phyloP scores from a whole-genome alignment of 2,888 invertebrate genomes.

The Noctua janthe region DNA sequence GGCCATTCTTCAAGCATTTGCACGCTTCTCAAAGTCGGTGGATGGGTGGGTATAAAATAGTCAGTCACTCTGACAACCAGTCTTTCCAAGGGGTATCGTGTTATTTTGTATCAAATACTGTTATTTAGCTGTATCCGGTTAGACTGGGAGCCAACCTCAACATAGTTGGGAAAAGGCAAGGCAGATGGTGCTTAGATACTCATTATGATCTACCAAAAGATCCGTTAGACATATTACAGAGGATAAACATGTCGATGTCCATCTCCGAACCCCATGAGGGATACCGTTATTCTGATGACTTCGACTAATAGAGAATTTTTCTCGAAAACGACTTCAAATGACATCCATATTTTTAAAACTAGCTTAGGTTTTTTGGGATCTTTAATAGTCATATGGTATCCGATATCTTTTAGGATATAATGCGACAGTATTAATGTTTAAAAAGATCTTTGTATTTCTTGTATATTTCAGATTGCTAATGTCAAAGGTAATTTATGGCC shows the following conservation, averaged over 20 bases:
- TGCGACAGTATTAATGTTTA: neutral
- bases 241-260: neutral
- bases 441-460: neutral
- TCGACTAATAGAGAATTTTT: neutral
- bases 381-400: too few relatives aligned
- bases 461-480: constrained; percentile 95
- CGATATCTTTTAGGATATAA: neutral
- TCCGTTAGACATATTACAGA: neutral
- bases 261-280: neutral
- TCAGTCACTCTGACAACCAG: neutral
- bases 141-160: neutral
- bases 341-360: neutral
- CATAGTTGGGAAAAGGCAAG: neutral
- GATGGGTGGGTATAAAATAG: neutral
- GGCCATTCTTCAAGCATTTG: neutral
- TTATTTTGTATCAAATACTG: neutral
- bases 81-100: neutral
- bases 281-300: neutral
- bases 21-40: neutral
- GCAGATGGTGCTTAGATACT: neutral
- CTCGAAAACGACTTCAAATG: neutral
- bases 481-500: constrained; percentile 98
- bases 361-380: neutral
- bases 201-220: neutral
- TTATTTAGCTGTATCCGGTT: neutral